Conservation (phyloP, 1,140 invertebrate species). For the Venturia canescens region DNA sequence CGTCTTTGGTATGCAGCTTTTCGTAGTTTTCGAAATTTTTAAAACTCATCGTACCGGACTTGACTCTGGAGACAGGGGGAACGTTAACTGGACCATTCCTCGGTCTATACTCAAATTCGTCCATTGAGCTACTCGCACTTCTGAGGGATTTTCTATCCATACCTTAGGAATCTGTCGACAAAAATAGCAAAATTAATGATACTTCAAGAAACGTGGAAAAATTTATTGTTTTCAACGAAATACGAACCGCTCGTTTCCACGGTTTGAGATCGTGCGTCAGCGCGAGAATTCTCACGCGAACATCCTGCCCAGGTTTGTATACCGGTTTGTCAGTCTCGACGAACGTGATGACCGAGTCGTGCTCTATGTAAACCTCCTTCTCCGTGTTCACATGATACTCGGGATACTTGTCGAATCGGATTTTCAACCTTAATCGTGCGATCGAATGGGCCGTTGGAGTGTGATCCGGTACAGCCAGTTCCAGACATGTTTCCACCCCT, state of each 20-base stretch:
- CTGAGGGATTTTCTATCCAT: conserved; percentile 80
- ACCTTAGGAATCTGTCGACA: conserved; percentile 77
- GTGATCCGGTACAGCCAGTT: conserved; percentile 68
- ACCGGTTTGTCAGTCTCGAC: conserved; percentile 79
- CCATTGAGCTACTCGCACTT: conserved; percentile 80
- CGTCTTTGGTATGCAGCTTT: neutral
- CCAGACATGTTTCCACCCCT: conserved; percentile 72
- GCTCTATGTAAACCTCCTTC: conserved; percentile 71
- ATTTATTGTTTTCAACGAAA: neutral
- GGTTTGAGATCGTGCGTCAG: conserved; percentile 77
- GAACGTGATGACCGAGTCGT: conserved; percentile 76
- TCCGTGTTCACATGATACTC: conserved; percentile 76
- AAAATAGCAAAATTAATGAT: conserved; percentile 45
- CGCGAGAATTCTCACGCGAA: conserved; percentile 78
- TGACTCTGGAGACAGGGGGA: conserved; percentile 78
- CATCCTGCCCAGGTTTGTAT: conserved; percentile 81
- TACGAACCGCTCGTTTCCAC: conserved; percentile 72
- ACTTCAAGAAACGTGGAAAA: conserved; percentile 5
- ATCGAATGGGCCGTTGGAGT: conserved; percentile 62
- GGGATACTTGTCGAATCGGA: conserved; percentile 76
- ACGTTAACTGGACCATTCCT: conserved; percentile 78
- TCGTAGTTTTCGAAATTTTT: neutral
- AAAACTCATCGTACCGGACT: conserved; percentile 69
- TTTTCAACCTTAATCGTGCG: conserved; percentile 75
- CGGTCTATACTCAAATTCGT: conserved; percentile 75